Conservation (phyloP, 1,140 invertebrate species). For the Ladona fulva region DNA sequence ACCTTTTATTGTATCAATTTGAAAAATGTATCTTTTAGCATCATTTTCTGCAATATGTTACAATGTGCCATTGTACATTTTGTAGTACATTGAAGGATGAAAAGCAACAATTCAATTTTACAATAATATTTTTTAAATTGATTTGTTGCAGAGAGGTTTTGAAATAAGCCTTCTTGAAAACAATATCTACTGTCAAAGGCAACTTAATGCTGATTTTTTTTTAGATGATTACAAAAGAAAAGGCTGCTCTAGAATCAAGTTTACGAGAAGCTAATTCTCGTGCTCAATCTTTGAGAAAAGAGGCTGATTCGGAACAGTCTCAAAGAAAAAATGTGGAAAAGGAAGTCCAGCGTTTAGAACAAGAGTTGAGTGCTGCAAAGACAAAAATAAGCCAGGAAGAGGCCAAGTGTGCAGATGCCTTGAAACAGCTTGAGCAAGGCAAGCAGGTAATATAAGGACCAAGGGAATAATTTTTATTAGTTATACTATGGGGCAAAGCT, state of each 20-base stretch:
- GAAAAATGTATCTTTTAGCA: too few relatives aligned
- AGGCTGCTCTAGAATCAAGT: slow-evolving; percentile 11
- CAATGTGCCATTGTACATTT: too few relatives aligned
- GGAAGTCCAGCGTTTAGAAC: not conserved
- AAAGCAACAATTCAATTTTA: too few relatives aligned
- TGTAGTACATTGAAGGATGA: too few relatives aligned
- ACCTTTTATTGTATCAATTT: too few relatives aligned
- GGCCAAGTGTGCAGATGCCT: not conserved
- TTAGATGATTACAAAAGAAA: slow-evolving; percentile 8
- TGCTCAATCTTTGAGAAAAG: slow-evolving; percentile 12
- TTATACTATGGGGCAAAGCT: too few relatives aligned
- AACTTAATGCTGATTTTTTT: too few relatives aligned
- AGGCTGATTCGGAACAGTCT: slow-evolving; percentile 14
- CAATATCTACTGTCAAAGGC: too few relatives aligned
- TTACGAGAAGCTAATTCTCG: slow-evolving; percentile 5
- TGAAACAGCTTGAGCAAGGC: slow-evolving; percentile 1
- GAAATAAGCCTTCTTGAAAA: too few relatives aligned
- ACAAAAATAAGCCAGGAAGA: not conserved
- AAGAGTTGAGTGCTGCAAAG: not conserved
- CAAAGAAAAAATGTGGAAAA: slow-evolving; percentile 15
- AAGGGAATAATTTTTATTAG: not conserved
- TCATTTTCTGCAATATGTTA: too few relatives aligned
- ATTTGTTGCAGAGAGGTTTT: too few relatives aligned
- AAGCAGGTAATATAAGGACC: not conserved
- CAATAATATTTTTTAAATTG: too few relatives aligned